phyloP scores from a whole-genome alignment of 2,113 vertebrate species.

The Bostrychus sinensis region DNA sequence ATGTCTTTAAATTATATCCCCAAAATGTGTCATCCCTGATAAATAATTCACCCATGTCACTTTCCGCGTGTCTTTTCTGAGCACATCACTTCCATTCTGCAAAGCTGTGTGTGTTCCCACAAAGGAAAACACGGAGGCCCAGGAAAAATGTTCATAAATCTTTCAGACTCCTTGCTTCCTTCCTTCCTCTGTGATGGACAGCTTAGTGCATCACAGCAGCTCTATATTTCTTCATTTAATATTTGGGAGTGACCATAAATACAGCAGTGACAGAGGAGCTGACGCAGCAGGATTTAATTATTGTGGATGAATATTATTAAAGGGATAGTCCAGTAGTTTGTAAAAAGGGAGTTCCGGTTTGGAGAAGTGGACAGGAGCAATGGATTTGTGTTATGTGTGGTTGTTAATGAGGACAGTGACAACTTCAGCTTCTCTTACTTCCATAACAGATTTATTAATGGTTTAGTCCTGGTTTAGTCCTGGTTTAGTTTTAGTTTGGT shows the following conservation, averaged over 20 bases:
- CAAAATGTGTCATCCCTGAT: neutral
- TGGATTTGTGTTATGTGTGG: no score
- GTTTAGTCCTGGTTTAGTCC: neutral
- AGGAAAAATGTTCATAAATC: neutral
- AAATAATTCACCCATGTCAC: neutral
- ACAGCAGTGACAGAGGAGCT: neutral
- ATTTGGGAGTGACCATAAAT: conserved; percentile 8
- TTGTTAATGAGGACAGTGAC: neutral
- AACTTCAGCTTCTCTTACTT: no score
- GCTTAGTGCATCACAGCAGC: neutral
- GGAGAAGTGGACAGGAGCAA: no score
- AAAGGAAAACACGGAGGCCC: neutral
- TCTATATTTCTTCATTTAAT: neutral
- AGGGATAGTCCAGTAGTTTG: no score
- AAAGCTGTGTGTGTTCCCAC: neutral
- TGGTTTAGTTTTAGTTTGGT: neutral
- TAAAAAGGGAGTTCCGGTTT: no score
- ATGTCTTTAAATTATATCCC: neutral
- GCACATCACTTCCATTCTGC: neutral
- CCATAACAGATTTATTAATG: no score
- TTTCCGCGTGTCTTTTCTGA: neutral
- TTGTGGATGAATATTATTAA: no score
- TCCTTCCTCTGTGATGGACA: neutral
- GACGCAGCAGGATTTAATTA: neutral
- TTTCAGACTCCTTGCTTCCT: no score